Conservation (phyloP, 2,797 vertebrate genomes). For the Cyclura pinguis region DNA sequence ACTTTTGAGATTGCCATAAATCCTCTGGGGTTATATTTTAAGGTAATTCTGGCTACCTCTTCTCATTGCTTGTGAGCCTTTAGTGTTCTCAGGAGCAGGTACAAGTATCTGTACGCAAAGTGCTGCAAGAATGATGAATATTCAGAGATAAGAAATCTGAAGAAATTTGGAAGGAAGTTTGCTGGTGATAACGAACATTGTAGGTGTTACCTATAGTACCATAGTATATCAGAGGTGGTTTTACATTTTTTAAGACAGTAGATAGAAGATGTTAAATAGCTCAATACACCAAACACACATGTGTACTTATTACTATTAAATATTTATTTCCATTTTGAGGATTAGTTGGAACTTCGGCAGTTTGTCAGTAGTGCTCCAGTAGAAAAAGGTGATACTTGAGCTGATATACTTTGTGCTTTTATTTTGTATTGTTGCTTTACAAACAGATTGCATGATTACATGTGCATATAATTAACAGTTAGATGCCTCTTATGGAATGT, state of each 20-base stretch:
- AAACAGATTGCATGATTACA: constrained; percentile 46
- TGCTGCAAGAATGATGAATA: background rate
- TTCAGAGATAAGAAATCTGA: too few relatives aligned
- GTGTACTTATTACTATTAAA: background rate
- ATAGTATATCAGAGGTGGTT: background rate
- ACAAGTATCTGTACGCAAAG: too few relatives aligned
- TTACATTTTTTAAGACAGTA: background rate
- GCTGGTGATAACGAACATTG: background rate
- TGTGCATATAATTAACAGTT: constrained; percentile 58
- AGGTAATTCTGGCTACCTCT: background rate
- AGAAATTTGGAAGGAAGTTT: background rate
- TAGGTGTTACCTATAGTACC: background rate
- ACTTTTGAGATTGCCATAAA: background rate
- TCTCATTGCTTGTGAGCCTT: background rate
- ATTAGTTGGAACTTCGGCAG: background rate
- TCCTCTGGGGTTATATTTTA: background rate
- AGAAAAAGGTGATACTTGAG: background rate
- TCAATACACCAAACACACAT: background rate
- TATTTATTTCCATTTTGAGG: background rate
- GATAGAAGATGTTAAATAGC: background rate
- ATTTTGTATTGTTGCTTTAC: background rate
- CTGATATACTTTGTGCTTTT: constrained; percentile 9
- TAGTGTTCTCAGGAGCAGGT: too few relatives aligned
- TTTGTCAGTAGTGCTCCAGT: background rate
- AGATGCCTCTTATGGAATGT: constrained; percentile 45